These are phyloP conservation scores for Phenganax marumi DNA, from an alignment of 92 coral and sea anemone genomes.

Conservation along the genomic window DNA sequence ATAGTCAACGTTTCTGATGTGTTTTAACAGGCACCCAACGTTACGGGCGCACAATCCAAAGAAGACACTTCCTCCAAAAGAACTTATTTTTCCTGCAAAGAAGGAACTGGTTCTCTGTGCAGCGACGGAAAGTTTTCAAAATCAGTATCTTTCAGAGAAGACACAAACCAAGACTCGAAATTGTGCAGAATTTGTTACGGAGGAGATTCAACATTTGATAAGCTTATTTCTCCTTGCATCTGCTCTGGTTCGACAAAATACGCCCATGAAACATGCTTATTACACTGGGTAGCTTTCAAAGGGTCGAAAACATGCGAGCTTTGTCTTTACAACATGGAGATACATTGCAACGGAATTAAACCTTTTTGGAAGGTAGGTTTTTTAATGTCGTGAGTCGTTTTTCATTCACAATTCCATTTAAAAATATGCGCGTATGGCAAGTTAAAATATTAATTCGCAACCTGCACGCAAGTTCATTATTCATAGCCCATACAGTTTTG, in stretches of 20 bases:
- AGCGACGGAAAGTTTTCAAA: background rate
- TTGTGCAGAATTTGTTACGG: conserved; percentile 39
- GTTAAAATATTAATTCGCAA: too few relatives aligned
- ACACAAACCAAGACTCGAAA: background rate
- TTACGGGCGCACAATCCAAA: background rate
- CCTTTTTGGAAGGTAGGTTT: conserved; percentile 41
- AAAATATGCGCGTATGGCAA: too few relatives aligned
- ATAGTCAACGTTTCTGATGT: too few relatives aligned
- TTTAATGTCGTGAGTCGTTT: background rate
- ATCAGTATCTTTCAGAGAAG: background rate
- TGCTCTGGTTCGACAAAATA: conserved; percentile 41
- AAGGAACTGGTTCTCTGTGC: background rate
- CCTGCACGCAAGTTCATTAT: too few relatives aligned
- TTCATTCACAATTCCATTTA: too few relatives aligned
- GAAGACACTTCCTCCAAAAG: background rate
- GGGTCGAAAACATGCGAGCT: conserved; percentile 28
- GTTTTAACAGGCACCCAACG: background rate
- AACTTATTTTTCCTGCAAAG: background rate
- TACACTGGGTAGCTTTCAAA: conserved; percentile 23
- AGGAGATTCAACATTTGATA: conserved; percentile 27
- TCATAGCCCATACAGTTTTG: too few relatives aligned
- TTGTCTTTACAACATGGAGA: conserved; percentile 25
- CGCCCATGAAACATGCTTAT: conserved; percentile 31
- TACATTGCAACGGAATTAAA: conserved; percentile 35
- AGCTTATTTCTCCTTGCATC: conserved; percentile 29